These are phyloP conservation scores for Papilio gigon DNA, from an alignment of 2,888 invertebrate genomes.

Conservation along the genomic window DNA sequence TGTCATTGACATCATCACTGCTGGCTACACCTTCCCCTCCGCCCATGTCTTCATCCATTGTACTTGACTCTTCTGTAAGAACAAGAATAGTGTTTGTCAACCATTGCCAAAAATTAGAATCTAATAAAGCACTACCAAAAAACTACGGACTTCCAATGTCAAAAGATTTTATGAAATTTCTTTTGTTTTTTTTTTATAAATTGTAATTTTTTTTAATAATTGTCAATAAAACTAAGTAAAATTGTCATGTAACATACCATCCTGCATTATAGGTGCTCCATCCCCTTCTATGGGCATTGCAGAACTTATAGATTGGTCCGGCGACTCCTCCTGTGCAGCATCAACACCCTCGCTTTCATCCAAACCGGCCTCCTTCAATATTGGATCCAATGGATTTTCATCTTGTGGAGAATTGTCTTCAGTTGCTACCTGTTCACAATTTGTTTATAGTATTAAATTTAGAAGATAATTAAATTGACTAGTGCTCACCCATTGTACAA, in stretches of 20 bases:
- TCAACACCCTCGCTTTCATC: slow-evolving; percentile 64
- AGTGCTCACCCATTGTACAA: too few species aligned
- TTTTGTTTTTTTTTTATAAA: too few species aligned
- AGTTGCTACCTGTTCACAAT: slow-evolving; percentile 58
- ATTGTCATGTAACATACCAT: slow-evolving; percentile 58
- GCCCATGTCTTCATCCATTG: slow-evolving; percentile 80
- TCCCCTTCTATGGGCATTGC: slow-evolving; percentile 77
- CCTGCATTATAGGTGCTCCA: slow-evolving; percentile 68
- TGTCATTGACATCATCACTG: slow-evolving; percentile 79
- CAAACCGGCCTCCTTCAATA: slow-evolving; percentile 65
- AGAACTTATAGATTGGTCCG: slow-evolving; percentile 78
- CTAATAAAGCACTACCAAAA: too few species aligned
- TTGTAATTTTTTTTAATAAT: background rate
- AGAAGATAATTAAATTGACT: too few species aligned
- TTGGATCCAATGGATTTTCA: slow-evolving; percentile 66
- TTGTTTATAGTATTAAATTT: too few species aligned
- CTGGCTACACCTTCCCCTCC: slow-evolving; percentile 79
- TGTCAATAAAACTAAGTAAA: background rate
- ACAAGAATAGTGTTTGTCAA: background rate
- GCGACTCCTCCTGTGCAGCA: slow-evolving; percentile 73
- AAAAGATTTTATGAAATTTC: too few species aligned
- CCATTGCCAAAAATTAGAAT: too few species aligned
- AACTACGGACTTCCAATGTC: too few species aligned
- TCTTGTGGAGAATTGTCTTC: slow-evolving; percentile 73
- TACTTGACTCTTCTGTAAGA: slow-evolving; percentile 74